phyloP scores from a whole-genome alignment of 1,140 invertebrate species.

The Aphelinus certus region DNA sequence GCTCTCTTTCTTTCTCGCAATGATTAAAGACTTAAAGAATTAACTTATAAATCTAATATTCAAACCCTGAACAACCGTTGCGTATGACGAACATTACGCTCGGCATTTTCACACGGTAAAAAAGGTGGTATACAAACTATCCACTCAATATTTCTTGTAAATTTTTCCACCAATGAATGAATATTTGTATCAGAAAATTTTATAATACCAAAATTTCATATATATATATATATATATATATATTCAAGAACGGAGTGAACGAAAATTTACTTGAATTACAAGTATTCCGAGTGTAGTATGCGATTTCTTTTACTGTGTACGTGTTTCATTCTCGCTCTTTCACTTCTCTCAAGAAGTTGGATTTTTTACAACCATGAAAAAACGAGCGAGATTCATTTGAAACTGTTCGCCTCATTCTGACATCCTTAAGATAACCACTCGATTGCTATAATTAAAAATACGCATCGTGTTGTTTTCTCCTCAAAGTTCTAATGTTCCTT shows the following conservation, averaged over 20 bases:
- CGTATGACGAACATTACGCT: constrained; percentile 14
- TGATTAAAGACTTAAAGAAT: too few species aligned
- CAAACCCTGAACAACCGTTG: constrained; percentile 30
- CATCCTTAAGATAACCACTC: constrained; percentile 5
- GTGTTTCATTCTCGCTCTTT: not conserved
- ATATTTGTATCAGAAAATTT: constrained; percentile 24
- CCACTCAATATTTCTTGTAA: constrained; percentile 14
- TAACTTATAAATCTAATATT: constrained; percentile 23
- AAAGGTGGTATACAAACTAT: constrained; percentile 32
- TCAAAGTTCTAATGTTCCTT: not conserved
- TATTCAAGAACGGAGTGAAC: not conserved
- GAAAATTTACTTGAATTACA: constrained; percentile 12
- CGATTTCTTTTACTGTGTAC: constrained; percentile 25
- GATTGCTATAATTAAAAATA: constrained; percentile 28
- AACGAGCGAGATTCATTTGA: constrained; percentile 4
- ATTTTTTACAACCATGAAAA: constrained; percentile 13
- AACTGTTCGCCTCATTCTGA: not conserved
- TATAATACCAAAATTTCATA: constrained; percentile 1
- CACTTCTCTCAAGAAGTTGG: constrained; percentile 4
- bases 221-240: not conserved
- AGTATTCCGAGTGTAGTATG: constrained; percentile 10
- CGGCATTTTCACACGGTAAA: constrained; percentile 28
- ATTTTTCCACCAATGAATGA: constrained; percentile 1
- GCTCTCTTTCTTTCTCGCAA: too few species aligned
- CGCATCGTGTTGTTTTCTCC: constrained; percentile 2